Evolutionary conservation across 2,888 invertebrate genomes (phyloP).

Genomic region (Apotomis betuletana): DNA sequence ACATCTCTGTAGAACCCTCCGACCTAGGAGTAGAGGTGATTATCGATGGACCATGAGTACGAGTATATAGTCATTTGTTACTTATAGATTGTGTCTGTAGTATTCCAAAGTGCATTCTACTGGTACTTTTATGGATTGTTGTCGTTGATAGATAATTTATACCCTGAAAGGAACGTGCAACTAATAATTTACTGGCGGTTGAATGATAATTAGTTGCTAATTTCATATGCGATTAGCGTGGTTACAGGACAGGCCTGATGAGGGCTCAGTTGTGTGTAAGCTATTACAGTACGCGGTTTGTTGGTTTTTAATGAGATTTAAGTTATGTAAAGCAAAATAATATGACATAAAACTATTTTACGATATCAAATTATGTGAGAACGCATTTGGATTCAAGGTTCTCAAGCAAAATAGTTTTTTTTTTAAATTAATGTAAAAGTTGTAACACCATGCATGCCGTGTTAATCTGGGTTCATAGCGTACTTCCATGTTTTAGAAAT

Average conservation of each 20-base stretch:
- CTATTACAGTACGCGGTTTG: too few species aligned
- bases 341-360: too few species aligned
- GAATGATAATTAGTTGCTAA: constrained; percentile 32
- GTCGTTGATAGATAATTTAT: constrained; percentile 44
- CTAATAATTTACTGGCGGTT: constrained; percentile 7
- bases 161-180: constrained; percentile 27
- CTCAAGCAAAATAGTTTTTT: too few species aligned
- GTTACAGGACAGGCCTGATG: not conserved
- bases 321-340: too few species aligned
- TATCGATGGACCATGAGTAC: constrained; percentile 2
- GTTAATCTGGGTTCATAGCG: too few species aligned
- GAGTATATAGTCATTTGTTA: constrained; percentile 27
- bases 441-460: too few species aligned
- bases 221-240: constrained; percentile 7
- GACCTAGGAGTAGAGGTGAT: constrained; percentile 21
- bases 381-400: too few species aligned
- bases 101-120: constrained; percentile 63
- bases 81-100: constrained; percentile 47
- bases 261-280: not conserved
- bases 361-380: too few species aligned
- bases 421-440: too few species aligned
- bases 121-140: constrained; percentile 64
- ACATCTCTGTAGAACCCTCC: constrained; percentile 9
- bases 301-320: too few species aligned
- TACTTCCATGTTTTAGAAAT: too few species aligned